Base-by-base conservation (phyloP, 2,797 vertebrate species). In the Acipenser ruthenus region DNA sequence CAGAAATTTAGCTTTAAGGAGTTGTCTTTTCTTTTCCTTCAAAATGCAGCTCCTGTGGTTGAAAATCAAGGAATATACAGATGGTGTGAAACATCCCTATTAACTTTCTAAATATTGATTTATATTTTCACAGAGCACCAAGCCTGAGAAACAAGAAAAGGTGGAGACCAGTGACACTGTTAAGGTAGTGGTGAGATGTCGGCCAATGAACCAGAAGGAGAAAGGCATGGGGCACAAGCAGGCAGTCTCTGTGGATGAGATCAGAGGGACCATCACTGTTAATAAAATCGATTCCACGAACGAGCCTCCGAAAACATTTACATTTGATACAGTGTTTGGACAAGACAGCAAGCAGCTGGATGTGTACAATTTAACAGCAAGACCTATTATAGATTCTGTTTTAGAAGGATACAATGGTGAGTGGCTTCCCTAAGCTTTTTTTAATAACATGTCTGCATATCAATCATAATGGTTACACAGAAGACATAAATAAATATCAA, bases 371-470 rank as follows among this genome's bases (percentile, higher is more conserved):
- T 88, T 99, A 78, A 99, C 97, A 58, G 97, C 97, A 49, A 90
- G 97, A 37, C 96, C 97, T 49, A 99, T 99, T 67, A 79, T 99
- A 65, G 93, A 99, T 83, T 99, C 95, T 0, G 97, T 99, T 10
- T 83, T 99, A 3, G 95, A 97, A 84, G 96, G 96, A 66, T 99
- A 99, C 78, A 99, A 99, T 84, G 97, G 97, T 97, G 82, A 84
- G 81, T 80, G 60, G 8, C 6, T 10, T 49, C 11, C 65, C 49
- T 58, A 49, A 49, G 7, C 48, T 18, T 12, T 59, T 6, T 53
- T 9, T 9, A 53, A 12, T 8, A 12, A 52, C 7, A 8, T 13
- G 10, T 18, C 11, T 56, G 50, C 2, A 11, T 52, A 11, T 52
- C 7, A 52, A 52, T 52, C 50, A 7, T 2, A 53, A 53, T 9